Evolutionary conservation across 2,113 vertebrate genomes (phyloP), one percentile per base, ranked within the genome.

Genomic region (Ptilonorhynchus violaceus): DNA sequence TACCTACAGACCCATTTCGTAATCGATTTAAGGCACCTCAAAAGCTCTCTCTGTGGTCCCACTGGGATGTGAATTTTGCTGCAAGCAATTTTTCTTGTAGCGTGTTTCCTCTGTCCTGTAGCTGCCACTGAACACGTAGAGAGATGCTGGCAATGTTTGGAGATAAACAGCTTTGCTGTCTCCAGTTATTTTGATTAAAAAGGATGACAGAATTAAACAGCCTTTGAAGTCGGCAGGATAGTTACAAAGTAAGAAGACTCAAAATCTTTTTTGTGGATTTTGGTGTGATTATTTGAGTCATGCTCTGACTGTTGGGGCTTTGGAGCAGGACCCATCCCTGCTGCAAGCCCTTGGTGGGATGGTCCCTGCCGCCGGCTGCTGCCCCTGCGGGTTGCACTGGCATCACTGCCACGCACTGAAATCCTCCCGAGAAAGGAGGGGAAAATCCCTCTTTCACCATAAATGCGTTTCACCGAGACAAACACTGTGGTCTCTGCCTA

Each of bases 151-250:
- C 62, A 89, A 49, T 78, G 68, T 78, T 81, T 84, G 70, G n/a
- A 86, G 88, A 91, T 70, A 96, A 96, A 96, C 87, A 92, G 88
- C 73, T 78, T 79, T 52, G 70, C 80, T 78, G 85, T 64, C 76
- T 89, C 77, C 78, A 37, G 52, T 74, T 94, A 75, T 55, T 94
- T 77, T 85, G 77, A 81, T 96, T 95, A 60, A 87, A 94, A 94
- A 85, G 55, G 49, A 86, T 90, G 64, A 81, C 56, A 81, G 79
- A 55, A 78, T 77, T 75, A 81, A 85, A 86, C 3, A 10, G 87
- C 42, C 58, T 95, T 93, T 96, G 96, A 96, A 95, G 96, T 86
- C 85, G 70, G 64, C 69, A 70, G 66, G 60, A 35, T 33, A 63
- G 47, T 63, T 92, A 50, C 79, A 85, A 91, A 75, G 25, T 13